phyloP scores from a whole-genome alignment of 1,140 invertebrate species.

The Elymnias hypermnestra region DNA sequence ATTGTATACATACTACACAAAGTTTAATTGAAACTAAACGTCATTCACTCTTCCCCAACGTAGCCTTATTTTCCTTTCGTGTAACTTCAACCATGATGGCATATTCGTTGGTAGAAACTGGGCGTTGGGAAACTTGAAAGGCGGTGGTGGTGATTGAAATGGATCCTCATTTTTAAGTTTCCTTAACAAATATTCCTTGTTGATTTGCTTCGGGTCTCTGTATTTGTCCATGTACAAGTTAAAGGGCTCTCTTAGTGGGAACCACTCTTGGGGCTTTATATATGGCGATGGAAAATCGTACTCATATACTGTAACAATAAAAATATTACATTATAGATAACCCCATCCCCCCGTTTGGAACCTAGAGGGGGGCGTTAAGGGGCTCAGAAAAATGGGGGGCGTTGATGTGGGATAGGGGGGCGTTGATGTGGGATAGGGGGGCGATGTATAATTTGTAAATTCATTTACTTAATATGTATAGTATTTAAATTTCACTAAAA shows the following conservation, averaged over 20 bases:
- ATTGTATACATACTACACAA: no score
- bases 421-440: no score
- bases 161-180: conserved; percentile 90
- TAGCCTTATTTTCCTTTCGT: conserved; percentile 81
- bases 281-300: conserved; percentile 91
- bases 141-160: conserved; percentile 82
- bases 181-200: conserved; percentile 89
- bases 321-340: neutral
- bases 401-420: no score
- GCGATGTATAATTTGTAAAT: no score
- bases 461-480: no score
- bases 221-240: conserved; percentile 94
- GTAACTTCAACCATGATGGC: conserved; percentile 87
- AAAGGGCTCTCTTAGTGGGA: conserved; percentile 88
- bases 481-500: no score
- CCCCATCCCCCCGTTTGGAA: no score
- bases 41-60: conserved; percentile 84
- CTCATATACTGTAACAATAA: conserved; percentile 83
- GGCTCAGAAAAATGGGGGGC: no score
- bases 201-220: conserved; percentile 88
- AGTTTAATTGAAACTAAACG: no score
- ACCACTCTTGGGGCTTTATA: conserved; percentile 86
- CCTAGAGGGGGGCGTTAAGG: no score
- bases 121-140: conserved; percentile 86
- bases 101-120: conserved; percentile 75